These are phyloP conservation scores for Drosophila greeni DNA, from an alignment of 2,888 invertebrate species.

Conservation along the genomic window DNA sequence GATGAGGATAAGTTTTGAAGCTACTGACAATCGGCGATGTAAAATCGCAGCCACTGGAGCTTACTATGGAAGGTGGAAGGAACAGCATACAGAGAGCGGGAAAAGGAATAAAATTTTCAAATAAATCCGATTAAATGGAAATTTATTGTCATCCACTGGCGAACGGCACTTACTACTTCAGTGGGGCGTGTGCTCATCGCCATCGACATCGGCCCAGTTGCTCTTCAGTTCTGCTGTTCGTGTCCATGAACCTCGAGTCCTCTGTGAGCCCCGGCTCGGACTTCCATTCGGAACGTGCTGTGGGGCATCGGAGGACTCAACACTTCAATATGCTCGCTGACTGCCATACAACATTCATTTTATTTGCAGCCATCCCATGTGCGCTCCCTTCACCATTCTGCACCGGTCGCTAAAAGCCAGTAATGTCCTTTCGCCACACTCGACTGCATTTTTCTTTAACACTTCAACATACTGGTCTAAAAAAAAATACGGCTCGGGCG, in stretches of 20 bases:
- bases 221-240: constrained; percentile 19
- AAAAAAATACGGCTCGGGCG: constrained; percentile 33
- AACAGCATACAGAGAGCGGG: constrained; percentile 11
- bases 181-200: constrained; percentile 63
- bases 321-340: constrained; percentile 71
- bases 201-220: constrained; percentile 47
- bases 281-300: constrained; percentile 21
- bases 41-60: constrained; percentile 33
- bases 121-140: constrained; percentile 77
- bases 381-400: constrained; percentile 2
- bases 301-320: constrained; percentile 57
- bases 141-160: constrained; percentile 75
- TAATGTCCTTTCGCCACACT: constrained; percentile 74
- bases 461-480: constrained; percentile 67
- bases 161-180: constrained; percentile 74
- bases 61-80: constrained; percentile 9
- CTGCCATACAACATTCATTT: constrained; percentile 70
- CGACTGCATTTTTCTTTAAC: constrained; percentile 74
- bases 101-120: constrained; percentile 73
- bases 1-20: constrained; percentile 13
- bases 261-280: constrained; percentile 5
- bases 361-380: constrained; percentile 52
- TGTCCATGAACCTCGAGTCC: constrained; percentile 27
- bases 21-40: constrained; percentile 16
- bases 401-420: constrained; percentile 69